Evolutionary conservation across 2,888 invertebrate species (phyloP).

Genomic region (Sesamia inferens): DNA sequence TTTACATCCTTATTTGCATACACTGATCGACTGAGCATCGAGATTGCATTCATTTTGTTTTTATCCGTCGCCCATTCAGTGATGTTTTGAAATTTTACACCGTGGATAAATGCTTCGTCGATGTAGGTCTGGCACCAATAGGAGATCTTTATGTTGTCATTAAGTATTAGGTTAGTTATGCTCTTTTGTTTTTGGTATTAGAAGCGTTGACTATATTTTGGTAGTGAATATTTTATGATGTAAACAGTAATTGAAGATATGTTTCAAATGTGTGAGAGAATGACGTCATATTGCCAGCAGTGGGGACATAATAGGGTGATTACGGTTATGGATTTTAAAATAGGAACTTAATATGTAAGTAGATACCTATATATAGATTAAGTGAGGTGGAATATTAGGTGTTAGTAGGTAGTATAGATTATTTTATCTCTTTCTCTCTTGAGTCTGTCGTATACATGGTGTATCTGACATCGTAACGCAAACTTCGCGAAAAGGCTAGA

Average conservation of each 20-base stretch:
- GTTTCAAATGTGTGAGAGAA: too few species aligned
- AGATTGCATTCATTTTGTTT: slow-evolving; percentile 69
- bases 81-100: slow-evolving; percentile 81
- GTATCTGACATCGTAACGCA: too few species aligned
- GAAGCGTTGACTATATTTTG: slow-evolving; percentile 38
- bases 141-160: slow-evolving; percentile 53
- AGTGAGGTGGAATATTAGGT: too few species aligned
- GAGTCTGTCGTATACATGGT: too few species aligned
- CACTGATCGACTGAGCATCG: slow-evolving; percentile 76
- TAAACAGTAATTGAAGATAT: background rate
- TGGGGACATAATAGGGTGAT: background rate
- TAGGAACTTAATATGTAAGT: background rate
- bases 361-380: background rate
- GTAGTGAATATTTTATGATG: slow-evolving; percentile 8
- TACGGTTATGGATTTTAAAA: background rate
- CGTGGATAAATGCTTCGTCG: slow-evolving; percentile 76
- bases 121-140: slow-evolving; percentile 71
- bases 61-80: slow-evolving; percentile 69
- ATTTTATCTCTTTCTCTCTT: background rate
- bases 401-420: background rate
- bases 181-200: slow-evolving; percentile 27
- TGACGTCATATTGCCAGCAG: background rate
- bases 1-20: slow-evolving; percentile 81
- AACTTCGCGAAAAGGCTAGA: too few species aligned
- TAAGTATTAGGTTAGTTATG: slow-evolving; percentile 52